Evolutionary conservation across 2,888 invertebrate species (phyloP).

Genomic region (Machimus rusticus): DNA sequence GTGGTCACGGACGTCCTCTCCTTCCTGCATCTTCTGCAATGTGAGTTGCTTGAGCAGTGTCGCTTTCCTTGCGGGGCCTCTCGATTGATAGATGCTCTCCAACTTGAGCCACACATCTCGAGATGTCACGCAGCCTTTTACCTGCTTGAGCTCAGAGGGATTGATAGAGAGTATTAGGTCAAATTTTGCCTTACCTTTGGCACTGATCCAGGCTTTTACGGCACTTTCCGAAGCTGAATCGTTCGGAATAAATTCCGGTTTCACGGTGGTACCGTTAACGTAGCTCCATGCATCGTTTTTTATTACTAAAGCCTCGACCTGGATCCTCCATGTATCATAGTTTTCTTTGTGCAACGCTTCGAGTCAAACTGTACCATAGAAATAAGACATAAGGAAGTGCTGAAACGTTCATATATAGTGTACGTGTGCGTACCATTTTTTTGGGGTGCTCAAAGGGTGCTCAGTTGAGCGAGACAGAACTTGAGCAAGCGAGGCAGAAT

Average conservation of each 20-base stretch:
- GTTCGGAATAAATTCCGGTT: neutral
- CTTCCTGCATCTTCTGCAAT: slow-evolving; percentile 39
- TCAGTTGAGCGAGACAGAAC: too few relatives aligned
- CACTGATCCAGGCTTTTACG: neutral
- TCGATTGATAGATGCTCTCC: neutral
- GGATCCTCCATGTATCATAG: neutral
- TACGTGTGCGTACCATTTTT: too few relatives aligned
- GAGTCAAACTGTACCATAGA: neutral
- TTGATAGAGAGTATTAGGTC: neutral
- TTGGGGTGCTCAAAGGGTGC: too few relatives aligned
- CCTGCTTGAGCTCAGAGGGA: too few relatives aligned
- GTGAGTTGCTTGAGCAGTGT: neutral
- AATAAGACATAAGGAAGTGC: too few relatives aligned
- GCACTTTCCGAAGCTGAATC: neutral
- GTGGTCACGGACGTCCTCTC: slow-evolving; percentile 38
- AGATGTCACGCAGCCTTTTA: too few relatives aligned
- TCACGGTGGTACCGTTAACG: neutral
- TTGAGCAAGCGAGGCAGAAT: too few relatives aligned
- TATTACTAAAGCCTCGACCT: neutral
- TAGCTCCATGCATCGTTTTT: neutral
- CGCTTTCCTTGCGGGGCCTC: neutral
- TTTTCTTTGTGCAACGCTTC: neutral
- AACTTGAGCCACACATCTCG: too few relatives aligned
- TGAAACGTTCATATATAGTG: too few relatives aligned
- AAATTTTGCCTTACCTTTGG: neutral